phyloP scores from a whole-genome alignment of 2,888 invertebrate genomes.

The Invenusta paracnida region DNA sequence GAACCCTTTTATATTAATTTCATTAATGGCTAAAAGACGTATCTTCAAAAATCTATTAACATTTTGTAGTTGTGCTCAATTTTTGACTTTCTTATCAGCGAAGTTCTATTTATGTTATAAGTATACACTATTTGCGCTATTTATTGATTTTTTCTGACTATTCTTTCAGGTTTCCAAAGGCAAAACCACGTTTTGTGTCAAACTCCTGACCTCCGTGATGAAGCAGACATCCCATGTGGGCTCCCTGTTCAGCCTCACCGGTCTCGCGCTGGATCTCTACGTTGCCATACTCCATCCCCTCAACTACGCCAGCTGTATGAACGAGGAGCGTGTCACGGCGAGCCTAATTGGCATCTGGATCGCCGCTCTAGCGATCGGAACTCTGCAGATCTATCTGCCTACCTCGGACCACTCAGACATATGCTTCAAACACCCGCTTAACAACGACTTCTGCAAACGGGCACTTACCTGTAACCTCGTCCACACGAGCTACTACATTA shows the following conservation, averaged over 20 bases:
- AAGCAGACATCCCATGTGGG: background rate
- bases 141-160: too few species aligned
- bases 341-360: background rate
- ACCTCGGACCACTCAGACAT: background rate
- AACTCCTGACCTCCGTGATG: background rate
- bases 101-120: too few species aligned
- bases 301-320: slow-evolving; percentile 27
- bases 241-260: slow-evolving; percentile 29
- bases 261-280: slow-evolving; percentile 33
- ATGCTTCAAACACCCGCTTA: background rate
- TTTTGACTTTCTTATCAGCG: too few species aligned
- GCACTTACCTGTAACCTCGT: background rate
- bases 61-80: too few species aligned
- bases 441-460: background rate
- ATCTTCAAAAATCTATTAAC: too few species aligned
- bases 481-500: background rate
- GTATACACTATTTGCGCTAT: too few species aligned
- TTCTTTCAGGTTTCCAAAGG: too few species aligned
- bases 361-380: background rate
- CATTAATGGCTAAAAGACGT: too few species aligned
- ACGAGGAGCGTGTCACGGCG: background rate
- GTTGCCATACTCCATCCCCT: slow-evolving; percentile 35
- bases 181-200: too few species aligned
- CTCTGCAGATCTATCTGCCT: background rate
- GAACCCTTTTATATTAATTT: too few species aligned